Conservation (phyloP, 2,113 vertebrate species). For the Corvus cornix region DNA sequence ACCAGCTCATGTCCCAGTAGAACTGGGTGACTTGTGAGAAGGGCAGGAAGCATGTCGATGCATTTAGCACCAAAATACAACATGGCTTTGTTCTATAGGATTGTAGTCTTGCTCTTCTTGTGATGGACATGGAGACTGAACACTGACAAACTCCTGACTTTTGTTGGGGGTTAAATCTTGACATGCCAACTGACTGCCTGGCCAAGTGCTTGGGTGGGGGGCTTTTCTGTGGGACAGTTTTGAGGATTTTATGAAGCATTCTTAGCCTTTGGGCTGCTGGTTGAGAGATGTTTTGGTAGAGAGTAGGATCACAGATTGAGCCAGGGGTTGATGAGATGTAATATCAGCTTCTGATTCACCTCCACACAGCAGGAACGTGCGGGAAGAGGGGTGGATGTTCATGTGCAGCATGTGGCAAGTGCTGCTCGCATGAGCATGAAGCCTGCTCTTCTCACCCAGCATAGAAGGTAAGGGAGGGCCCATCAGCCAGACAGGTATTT, state of each 20-base stretch:
- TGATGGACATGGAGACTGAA: background rate
- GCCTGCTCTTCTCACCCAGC: background rate
- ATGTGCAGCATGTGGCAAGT: background rate
- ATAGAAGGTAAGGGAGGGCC: background rate
- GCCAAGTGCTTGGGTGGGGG: fast-evolving
- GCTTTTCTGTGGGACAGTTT: background rate
- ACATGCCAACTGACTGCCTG: background rate
- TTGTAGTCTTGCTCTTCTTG: background rate
- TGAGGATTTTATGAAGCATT: background rate
- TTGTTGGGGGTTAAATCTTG: background rate
- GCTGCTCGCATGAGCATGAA: background rate
- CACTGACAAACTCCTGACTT: background rate
- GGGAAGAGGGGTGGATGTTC: background rate
- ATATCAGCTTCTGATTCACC: background rate
- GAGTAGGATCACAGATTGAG: background rate
- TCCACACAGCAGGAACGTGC: background rate
- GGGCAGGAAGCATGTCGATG: background rate
- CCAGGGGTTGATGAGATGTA: background rate
- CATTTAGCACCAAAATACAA: background rate
- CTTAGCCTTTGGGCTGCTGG: background rate
- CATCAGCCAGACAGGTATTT: background rate
- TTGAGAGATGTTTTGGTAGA: background rate
- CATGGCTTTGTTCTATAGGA: background rate
- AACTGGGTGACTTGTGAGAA: background rate
- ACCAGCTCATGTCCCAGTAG: background rate